phyloP scores from a whole-genome alignment of 2,797 vertebrate species.

The Cyclura pinguis region DNA sequence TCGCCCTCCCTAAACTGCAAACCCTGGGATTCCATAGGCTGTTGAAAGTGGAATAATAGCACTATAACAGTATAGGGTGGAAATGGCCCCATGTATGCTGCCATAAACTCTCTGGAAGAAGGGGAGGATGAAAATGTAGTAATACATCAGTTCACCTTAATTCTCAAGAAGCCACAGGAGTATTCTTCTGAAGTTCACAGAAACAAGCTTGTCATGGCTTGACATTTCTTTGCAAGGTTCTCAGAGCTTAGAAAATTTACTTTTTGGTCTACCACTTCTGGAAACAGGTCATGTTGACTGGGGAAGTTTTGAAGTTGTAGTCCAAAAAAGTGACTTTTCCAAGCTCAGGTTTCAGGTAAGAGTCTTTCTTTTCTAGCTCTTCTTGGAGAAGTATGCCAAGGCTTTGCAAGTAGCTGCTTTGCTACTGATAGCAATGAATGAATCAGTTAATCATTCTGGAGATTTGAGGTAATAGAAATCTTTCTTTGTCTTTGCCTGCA shows the following conservation, averaged over 20 bases:
- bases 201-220: background rate
- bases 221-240: background rate
- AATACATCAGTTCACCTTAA: background rate
- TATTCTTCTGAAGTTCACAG: background rate
- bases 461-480: background rate
- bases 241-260: no score
- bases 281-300: background rate
- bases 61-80: no score
- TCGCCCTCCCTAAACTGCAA: no score
- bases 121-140: background rate
- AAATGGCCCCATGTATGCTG: background rate
- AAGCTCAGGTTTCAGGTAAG: background rate
- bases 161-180: background rate
- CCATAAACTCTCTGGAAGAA: background rate
- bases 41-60: no score
- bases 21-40: no score
- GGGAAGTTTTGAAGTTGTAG: no score
- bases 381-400: background rate
- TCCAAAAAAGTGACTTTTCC: no score
- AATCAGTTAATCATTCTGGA: background rate
- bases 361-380: background rate
- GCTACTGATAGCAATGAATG: background rate
- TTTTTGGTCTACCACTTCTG: no score
- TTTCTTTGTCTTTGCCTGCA: constrained; percentile 1
- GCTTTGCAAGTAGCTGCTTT: background rate